These are phyloP conservation scores for Caenorhabditis elegans DNA, from an alignment of 1,140 invertebrate species.

Conservation along the genomic window DNA sequence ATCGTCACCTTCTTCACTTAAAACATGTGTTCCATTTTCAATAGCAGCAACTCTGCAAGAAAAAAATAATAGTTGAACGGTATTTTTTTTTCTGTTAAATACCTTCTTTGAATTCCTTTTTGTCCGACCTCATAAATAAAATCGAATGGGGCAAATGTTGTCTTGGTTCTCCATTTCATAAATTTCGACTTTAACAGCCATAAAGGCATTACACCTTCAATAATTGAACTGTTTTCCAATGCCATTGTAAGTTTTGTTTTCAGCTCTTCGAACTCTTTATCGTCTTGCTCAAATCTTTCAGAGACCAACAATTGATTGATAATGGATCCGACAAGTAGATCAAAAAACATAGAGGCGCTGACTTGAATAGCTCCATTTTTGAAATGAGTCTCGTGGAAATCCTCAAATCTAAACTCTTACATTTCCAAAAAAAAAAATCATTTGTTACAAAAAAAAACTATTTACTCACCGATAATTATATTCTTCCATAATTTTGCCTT, in stretches of 20 bases:
- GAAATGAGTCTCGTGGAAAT: not conserved
- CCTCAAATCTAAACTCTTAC: not conserved
- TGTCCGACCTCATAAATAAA: not conserved
- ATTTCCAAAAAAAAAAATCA: too few relatives aligned
- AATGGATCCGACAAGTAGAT: conserved; percentile 40
- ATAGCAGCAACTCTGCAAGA: conserved; percentile 26
- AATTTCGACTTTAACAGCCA: not conserved
- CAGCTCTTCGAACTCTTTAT: conserved; percentile 27
- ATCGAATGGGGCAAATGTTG: not conserved
- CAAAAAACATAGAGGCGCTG: not conserved
- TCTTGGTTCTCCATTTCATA: not conserved
- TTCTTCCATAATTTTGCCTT: conserved; percentile 40
- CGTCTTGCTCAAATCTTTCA: conserved; percentile 54
- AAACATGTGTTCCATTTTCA: conserved; percentile 56
- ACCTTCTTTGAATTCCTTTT: not conserved
- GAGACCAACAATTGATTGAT: conserved; percentile 58
- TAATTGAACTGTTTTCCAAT: not conserved
- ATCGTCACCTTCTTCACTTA: conserved; percentile 67
- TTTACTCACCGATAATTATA: too few relatives aligned
- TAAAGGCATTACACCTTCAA: not conserved
- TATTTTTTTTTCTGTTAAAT: not conserved
- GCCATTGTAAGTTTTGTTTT: not conserved
- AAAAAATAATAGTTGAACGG: not conserved
- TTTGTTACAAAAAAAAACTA: too few relatives aligned
- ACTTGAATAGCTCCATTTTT: not conserved